These are phyloP conservation scores for Gorsachius magnificus DNA, from an alignment of 2,797 vertebrate genomes.

Conservation along the genomic window DNA sequence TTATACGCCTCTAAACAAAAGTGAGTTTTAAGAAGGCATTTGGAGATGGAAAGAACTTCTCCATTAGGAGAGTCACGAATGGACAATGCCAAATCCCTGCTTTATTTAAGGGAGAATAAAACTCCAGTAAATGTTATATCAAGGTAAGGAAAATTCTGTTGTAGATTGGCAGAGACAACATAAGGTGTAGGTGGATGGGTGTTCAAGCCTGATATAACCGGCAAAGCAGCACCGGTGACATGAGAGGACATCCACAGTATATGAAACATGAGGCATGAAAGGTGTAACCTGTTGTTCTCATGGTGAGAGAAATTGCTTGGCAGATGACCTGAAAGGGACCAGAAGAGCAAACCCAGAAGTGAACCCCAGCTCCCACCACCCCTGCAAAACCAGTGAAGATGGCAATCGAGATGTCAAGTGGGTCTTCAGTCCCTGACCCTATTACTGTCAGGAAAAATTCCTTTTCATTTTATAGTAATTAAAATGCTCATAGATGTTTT, in stretches of 20 bases:
- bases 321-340: neutral
- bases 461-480: slow-evolving; percentile 40
- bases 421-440: neutral
- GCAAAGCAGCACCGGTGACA: neutral
- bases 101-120: neutral
- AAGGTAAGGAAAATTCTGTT: neutral
- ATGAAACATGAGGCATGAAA: neutral
- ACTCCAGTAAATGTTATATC: neutral
- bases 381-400: neutral
- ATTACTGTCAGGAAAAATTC: neutral
- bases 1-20: neutral
- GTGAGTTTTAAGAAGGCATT: neutral
- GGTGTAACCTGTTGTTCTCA: neutral
- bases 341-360: neutral
- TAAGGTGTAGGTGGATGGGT: neutral
- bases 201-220: neutral
- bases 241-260: neutral
- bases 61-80: neutral
- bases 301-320: neutral
- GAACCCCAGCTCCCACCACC: neutral
- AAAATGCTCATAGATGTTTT: slow-evolving; percentile 54
- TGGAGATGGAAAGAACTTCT: neutral
- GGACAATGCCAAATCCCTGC: neutral
- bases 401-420: neutral
- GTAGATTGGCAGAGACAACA: neutral